Evolutionary conservation across 1,140 invertebrate species (phyloP).

Genomic region (Musca vetustissima): DNA sequence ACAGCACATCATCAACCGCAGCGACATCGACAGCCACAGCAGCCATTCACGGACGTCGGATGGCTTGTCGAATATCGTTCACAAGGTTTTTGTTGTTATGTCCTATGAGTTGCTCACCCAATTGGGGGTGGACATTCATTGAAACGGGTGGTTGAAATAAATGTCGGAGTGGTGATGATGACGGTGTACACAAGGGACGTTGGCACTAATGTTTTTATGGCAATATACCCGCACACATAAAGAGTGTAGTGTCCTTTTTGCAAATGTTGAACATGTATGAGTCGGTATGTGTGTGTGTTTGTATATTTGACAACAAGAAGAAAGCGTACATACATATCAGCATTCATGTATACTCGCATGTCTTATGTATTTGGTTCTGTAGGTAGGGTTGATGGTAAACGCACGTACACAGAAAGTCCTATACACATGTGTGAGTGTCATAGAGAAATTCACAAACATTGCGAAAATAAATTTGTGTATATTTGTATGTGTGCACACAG

Average conservation of each 20-base stretch:
- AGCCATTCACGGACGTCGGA: not conserved
- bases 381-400: too few species aligned
- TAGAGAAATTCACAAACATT: not conserved
- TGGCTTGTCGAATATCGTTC: conserved; percentile 8
- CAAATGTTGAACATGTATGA: conserved; percentile 34
- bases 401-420: not conserved
- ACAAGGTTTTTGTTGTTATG: not conserved
- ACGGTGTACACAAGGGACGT: conserved; percentile 50
- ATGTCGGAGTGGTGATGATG: conserved; percentile 1
- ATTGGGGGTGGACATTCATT: conserved; percentile 18
- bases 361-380: too few species aligned
- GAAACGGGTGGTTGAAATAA: conserved; percentile 9
- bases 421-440: not conserved
- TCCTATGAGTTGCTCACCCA: conserved; percentile 7
- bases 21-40: not conserved
- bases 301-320: too few species aligned
- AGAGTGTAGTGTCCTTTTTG: conserved; percentile 47
- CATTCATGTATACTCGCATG: too few species aligned
- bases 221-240: conserved; percentile 32
- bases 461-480: not conserved
- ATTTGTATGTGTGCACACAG: conserved; percentile 1
- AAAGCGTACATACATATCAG: not conserved
- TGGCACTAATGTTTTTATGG: conserved; percentile 54
- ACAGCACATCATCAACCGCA: conserved; percentile 7
- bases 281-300: too few species aligned